Conservation (phyloP, 23 tunicate species). For the Trididemnum nubilum region DNA sequence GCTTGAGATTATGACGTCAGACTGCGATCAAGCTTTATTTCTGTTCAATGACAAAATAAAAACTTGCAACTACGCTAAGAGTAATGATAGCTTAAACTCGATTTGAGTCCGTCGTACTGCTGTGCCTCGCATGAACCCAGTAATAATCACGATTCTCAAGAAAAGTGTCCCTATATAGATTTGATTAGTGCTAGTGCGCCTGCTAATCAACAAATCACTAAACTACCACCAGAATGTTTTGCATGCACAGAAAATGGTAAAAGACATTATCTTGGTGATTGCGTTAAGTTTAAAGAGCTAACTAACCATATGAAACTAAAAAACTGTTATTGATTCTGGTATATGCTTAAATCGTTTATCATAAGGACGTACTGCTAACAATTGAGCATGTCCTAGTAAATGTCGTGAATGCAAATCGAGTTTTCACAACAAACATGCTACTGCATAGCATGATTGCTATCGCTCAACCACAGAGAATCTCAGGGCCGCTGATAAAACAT, state of each 20-base stretch:
- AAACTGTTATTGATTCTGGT: background rate
- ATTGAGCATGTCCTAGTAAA: background rate
- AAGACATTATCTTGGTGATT: background rate
- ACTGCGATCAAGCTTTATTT: background rate
- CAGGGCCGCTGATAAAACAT: conserved; percentile 15
- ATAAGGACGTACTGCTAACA: background rate
- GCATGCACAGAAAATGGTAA: background rate
- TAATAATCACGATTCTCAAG: background rate
- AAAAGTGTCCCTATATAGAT: background rate
- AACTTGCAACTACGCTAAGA: too few species aligned
- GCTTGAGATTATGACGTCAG: background rate
- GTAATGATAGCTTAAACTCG: too few species aligned
- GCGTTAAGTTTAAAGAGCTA: background rate
- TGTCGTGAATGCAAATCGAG: background rate
- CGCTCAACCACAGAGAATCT: background rate
- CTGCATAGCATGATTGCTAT: background rate
- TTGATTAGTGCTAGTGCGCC: background rate
- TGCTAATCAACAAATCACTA: too few species aligned
- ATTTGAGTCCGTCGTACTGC: too few species aligned
- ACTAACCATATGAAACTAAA: too few species aligned
- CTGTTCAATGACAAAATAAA: background rate
- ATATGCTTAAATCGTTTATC: background rate
- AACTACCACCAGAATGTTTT: too few species aligned
- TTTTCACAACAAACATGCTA: background rate
- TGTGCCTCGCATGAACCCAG: background rate